Evolutionary conservation across 2,113 vertebrate species (phyloP).

Genomic region (Clarias batrachus): DNA sequence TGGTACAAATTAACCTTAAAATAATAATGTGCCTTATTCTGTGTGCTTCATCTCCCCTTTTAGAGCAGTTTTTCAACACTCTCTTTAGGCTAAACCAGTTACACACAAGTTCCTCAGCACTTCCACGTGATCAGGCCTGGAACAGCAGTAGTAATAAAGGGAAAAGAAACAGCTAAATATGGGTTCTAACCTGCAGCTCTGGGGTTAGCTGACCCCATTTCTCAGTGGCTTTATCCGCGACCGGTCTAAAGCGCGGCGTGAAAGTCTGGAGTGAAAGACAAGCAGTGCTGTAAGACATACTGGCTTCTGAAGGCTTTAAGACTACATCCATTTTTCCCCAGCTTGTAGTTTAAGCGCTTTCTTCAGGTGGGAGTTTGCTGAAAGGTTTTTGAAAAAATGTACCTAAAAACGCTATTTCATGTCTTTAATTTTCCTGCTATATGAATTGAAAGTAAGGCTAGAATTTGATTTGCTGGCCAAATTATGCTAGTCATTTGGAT

Average conservation of each 20-base stretch:
- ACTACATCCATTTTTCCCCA: conserved; percentile 31
- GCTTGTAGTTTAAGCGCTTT: conserved; percentile 28
- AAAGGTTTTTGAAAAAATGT: conserved; percentile 12
- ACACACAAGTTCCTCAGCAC: conserved; percentile 16
- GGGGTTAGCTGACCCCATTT: conserved; percentile 36
- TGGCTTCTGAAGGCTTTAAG: conserved; percentile 16
- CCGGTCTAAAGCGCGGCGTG: conserved; percentile 16
- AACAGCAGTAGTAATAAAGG: conserved; percentile 37
- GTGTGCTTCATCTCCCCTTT: conserved; percentile 36
- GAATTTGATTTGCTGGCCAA: not conserved
- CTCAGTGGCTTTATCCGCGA: conserved; percentile 36
- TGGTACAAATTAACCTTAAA: conserved; percentile 43
- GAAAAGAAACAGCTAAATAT: conserved; percentile 36
- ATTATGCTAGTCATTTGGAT: not conserved
- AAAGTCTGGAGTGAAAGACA: conserved; percentile 37
- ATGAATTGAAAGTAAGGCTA: not conserved
- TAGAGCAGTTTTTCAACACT: conserved; percentile 17
- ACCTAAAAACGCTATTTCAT: not conserved
- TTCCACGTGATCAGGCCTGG: not conserved
- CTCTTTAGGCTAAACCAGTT: conserved; percentile 39
- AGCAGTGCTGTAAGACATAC: conserved; percentile 26
- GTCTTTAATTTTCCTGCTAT: not conserved
- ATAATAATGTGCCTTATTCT: conserved; percentile 29
- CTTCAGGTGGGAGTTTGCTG: not conserved
- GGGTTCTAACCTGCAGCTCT: conserved; percentile 31